Evolutionary conservation across 2,888 invertebrate species (phyloP), one percentile per base, ranked within the genome.

Genomic region (Calameuta idolon): DNA sequence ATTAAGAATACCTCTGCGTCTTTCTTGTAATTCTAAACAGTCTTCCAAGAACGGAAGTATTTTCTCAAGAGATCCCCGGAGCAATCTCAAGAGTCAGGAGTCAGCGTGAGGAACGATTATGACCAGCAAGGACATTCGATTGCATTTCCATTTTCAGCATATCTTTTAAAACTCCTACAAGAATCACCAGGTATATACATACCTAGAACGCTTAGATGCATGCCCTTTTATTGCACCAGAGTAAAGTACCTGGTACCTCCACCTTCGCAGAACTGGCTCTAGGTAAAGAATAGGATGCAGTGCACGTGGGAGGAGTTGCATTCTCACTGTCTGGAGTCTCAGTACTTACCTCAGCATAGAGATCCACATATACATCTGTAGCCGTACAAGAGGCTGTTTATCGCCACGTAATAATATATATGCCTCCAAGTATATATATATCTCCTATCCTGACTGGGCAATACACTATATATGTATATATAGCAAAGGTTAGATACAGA

Each of bases 401-500:
- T 55, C 55, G 55, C 23, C 55, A 55, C 55, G 55, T 55, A 55
- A 55, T 55, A 55, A 55, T 55, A 55, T 55, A 55, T 55, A 55
- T 23, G 23, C 23, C 23, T 15, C 9, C 23, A 23, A 9, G 55
- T 55, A 55, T 31, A 23, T 31, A 23, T 15, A 30, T 15, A 71
- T 3, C 71, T 71, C 31, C 31, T 31, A 71, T 31, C 5, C 71
- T 71, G 30, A 23, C 55, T 55, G 55, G 23, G 33, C 11, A 31
- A 71, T 30, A 30, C 11, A 33, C 33, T 30, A 30, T 40, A 40
- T 5, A 23, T 23, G 23, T 55, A 55, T 55, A 55, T 81, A 87
- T 85, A 86, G 82, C 82, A 88, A 88, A 88, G 87, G 87, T 88
- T 83, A 87, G 76, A 83, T 84, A 83, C 82, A 77, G 73, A 79